phyloP scores from a whole-genome alignment of 2,888 invertebrate species.

The Tachina grossa region DNA sequence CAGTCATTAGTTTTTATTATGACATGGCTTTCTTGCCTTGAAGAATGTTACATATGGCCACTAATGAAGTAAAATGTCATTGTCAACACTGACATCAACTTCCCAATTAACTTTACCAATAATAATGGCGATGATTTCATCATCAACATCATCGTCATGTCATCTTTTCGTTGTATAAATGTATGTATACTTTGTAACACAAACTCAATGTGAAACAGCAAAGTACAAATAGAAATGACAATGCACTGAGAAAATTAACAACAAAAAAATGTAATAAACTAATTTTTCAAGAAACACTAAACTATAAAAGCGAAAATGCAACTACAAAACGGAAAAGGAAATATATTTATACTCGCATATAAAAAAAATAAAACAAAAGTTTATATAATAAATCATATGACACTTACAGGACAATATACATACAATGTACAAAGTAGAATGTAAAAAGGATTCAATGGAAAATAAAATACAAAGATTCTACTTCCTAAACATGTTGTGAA shows the following conservation, averaged over 20 bases:
- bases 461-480: not conserved
- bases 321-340: not conserved
- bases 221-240: conserved; percentile 6
- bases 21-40: not conserved
- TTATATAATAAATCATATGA: conserved; percentile 62
- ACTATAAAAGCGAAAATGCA: not conserved
- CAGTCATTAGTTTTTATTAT: not conserved
- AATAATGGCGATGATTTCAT: conserved; percentile 66
- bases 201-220: conserved; percentile 4
- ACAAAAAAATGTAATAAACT: not conserved
- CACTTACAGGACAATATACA: conserved; percentile 52
- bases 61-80: conserved; percentile 54
- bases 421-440: not conserved
- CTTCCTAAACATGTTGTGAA: not conserved
- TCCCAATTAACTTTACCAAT: conserved; percentile 57
- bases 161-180: not conserved
- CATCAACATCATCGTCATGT: conserved; percentile 18
- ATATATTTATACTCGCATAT: not conserved
- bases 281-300: conserved; percentile 26
- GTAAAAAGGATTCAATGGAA: conserved; percentile 20
- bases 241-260: not conserved
- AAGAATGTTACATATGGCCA: conserved; percentile 18
- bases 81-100: conserved; percentile 64
- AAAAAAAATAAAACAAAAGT: conserved; percentile 1
- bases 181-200: conserved; percentile 29